Percentiles rank a stretch among this genome's conserved stretches.
Conservation (phyloP, 2,113 vertebrate genomes). For the Phocoena sinus region DNA sequence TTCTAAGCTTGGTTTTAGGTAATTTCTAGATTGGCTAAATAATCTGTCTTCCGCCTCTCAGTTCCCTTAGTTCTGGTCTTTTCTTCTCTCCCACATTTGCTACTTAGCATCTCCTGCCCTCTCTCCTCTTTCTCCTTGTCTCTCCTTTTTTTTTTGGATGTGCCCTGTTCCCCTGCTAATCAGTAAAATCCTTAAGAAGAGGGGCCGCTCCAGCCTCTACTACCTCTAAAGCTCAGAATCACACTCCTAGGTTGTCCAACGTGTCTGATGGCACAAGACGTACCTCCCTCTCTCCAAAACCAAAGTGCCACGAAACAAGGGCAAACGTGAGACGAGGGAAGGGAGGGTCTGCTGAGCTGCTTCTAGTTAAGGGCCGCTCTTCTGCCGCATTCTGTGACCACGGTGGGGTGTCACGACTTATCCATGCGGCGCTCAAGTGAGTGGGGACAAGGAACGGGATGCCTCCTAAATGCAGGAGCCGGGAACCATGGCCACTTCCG, state of each 20-base stretch:
- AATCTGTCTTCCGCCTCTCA: accelerated
- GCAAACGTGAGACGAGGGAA: accelerated
- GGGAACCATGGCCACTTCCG: too few relatives aligned
- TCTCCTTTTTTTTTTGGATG: accelerated
- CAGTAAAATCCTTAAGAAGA: background rate
- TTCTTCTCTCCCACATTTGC: background rate
- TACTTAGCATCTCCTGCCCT: background rate
- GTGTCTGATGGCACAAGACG: accelerated
- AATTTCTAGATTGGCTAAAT: accelerated
- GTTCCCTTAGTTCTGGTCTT: accelerated
- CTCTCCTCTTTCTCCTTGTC: background rate
- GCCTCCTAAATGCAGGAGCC: accelerated
- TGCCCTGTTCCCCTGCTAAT: background rate
- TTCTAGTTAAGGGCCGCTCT: accelerated
- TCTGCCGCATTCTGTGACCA: accelerated
- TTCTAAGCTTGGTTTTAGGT: background rate
- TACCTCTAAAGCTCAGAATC: accelerated
- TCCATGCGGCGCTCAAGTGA: accelerated
- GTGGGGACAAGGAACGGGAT: accelerated
- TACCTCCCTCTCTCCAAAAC: accelerated
- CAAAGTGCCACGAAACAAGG: accelerated
- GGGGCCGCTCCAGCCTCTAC: background rate
- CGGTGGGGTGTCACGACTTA: too few relatives aligned
- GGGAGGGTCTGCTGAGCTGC: background rate
- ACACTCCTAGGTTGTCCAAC: accelerated